Percentiles rank a stretch among this genome's conserved stretches.
These are phyloP conservation scores for Cenopis cana DNA, from an alignment of 2,888 invertebrate genomes.

Conservation along the genomic window DNA sequence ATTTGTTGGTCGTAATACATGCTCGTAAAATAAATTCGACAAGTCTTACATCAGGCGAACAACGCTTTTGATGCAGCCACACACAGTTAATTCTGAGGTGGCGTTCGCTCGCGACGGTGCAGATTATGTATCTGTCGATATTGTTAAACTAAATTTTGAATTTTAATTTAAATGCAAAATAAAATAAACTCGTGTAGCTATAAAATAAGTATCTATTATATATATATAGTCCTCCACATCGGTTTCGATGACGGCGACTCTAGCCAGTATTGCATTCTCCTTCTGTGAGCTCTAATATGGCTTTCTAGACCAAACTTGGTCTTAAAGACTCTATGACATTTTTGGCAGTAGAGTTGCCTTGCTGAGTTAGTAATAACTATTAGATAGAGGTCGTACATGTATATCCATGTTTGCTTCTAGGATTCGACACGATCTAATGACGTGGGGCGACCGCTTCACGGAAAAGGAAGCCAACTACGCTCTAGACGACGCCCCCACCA, in stretches of 20 bases:
- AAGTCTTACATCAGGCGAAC: slow-evolving; percentile 29
- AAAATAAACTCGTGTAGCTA: too few relatives aligned
- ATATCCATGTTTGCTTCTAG: slow-evolving; percentile 65
- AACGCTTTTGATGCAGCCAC: slow-evolving; percentile 27
- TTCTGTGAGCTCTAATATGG: too few relatives aligned
- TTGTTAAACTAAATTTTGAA: not conserved
- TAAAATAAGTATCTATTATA: too few relatives aligned
- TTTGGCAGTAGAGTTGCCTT: too few relatives aligned
- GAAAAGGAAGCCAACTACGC: slow-evolving; percentile 87
- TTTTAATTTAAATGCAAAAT: too few relatives aligned
- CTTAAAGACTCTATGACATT: too few relatives aligned
- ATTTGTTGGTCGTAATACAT: slow-evolving; percentile 54
- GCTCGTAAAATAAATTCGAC: slow-evolving; percentile 53
- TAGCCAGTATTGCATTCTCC: too few relatives aligned
- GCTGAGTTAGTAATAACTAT: too few relatives aligned
- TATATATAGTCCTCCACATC: too few relatives aligned
- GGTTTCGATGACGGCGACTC: too few relatives aligned
- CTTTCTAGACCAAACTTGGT: too few relatives aligned
- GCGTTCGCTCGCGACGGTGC: not conserved
- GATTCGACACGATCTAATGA: slow-evolving; percentile 87
- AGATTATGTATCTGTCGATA: not conserved
- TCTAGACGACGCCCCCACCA: slow-evolving; percentile 86
- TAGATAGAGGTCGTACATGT: not conserved
- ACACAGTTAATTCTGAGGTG: not conserved
- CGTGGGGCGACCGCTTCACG: slow-evolving; percentile 87